Evolutionary conservation across 2,888 invertebrate species (phyloP), one percentile per base, ranked within the genome.

Genomic region (Tipula vernalis): DNA sequence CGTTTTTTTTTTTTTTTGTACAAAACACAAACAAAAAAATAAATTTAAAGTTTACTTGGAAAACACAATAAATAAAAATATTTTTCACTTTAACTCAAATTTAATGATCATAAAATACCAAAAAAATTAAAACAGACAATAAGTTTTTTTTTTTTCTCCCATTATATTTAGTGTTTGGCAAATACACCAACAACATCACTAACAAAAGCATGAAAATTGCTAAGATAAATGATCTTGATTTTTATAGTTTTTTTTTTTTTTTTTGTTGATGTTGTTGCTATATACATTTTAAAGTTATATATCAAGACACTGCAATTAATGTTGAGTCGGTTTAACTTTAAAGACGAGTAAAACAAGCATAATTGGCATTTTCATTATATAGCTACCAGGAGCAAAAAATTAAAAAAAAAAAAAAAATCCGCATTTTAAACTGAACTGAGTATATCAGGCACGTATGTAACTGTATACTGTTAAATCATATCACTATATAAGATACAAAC

Each of bases 51-150:
- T 71, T 71, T 8, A 71, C 71, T 71, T 71, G 71, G 4, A 28
- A 28, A 71, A 71, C 71, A 71, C 71, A 71, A 71, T 71, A 71
- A 71, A 71, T 71, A 71, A 71, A 71, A 71, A 71, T 28, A 84
- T 39, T 84, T 84, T 84, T 84, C 84, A 84, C 84, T 84, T 84
- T 84, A 84, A 84, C 84, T 84, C 84, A 84, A 84, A 39, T 39
- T 84, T 84, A 84, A 84, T 84, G 84, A 84, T 84, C 84, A 84
- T 84, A 84, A 84, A 84, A 84, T 71, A 71, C 28, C 28, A 28
- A 28, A 28, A 28, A 71, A 57, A 28, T 10, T 28, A 71, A 51
- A 51, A 71, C 71, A 71, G 71, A 71, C 71, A 71, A 71, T 71
- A 71, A 71, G 71, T 28, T 71, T 71, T 51, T 57, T 28, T 71